A percentile compares a stretch with the other conserved stretches of the same genome.
Evolutionary conservation across 1,140 invertebrate genomes (phyloP).

Genomic region (Nylanderia fulva): DNA sequence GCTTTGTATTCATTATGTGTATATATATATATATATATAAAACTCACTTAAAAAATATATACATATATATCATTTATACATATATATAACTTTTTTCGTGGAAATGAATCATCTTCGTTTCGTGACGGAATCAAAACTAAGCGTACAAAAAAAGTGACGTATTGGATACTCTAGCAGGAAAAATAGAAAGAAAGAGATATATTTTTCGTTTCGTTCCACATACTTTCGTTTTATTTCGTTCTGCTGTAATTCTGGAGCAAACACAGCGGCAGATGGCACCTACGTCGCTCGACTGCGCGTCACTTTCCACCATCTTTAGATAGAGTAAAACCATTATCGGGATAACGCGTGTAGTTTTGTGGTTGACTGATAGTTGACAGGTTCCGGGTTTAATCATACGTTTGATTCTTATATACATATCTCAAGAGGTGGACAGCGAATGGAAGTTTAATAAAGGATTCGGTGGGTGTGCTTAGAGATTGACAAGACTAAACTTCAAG

Average conservation of each 20-base stretch:
- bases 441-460: no score
- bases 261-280: conserved; percentile 66
- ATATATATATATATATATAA: no score
- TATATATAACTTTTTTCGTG: neutral
- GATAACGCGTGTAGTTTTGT: neutral
- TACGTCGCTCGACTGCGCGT: conserved; percentile 68
- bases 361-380: no score
- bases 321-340: conserved; percentile 58
- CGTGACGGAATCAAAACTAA: neutral
- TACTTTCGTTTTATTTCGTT: neutral
- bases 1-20: no score
- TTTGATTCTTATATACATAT: no score
- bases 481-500: no score
- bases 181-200: conserved; percentile 8
- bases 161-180: conserved; percentile 3
- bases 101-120: neutral
- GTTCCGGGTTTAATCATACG: no score
- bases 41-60: no score
- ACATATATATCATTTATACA: no score
- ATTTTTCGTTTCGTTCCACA: conserved; percentile 42
- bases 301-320: conserved; percentile 75
- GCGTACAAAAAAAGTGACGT: conserved; percentile 5
- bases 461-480: no score
- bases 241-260: conserved; percentile 15
- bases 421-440: no score